A percentile compares a stretch with the other conserved stretches of the same genome.
phyloP scores from a whole-genome alignment of 2,888 invertebrate genomes.

The Nesidiocoris tenuis region DNA sequence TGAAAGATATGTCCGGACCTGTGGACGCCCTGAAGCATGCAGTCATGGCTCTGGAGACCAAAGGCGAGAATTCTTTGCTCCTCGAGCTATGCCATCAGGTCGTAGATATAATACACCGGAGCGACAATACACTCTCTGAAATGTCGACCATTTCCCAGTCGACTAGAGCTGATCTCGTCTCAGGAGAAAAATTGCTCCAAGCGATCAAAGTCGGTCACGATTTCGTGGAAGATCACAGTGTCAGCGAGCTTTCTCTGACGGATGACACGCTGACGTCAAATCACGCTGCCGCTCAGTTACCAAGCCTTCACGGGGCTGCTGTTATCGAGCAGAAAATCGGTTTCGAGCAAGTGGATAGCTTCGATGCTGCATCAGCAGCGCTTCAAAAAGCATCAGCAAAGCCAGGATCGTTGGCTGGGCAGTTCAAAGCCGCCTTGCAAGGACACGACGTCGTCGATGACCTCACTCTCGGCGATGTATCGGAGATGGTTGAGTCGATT shows the following conservation, averaged over 20 bases:
- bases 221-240: constrained; percentile 18
- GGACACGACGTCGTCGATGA: constrained; percentile 9
- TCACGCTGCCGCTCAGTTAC: constrained; percentile 23
- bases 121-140: constrained; percentile 32
- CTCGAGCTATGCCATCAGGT: constrained; percentile 52
- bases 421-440: constrained; percentile 13
- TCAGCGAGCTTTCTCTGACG: constrained; percentile 25
- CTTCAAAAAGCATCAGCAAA: constrained; percentile 13
- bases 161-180: constrained; percentile 9
- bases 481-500: background rate
- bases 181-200: constrained; percentile 4
- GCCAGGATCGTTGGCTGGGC: constrained; percentile 4
- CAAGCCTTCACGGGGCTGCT: constrained; percentile 28
- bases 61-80: constrained; percentile 48
- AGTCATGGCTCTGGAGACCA: constrained; percentile 35
- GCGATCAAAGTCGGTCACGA: constrained; percentile 23
- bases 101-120: constrained; percentile 45
- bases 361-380: background rate
- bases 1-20: constrained; percentile 34
- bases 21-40: constrained; percentile 43
- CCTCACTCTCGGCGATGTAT: constrained; percentile 17
- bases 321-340: background rate
- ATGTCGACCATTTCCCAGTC: constrained; percentile 26
- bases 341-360: constrained; percentile 9
- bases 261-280: constrained; percentile 34